Conservation (phyloP, 2,888 invertebrate species). For the Hydrotaea cyrtoneurina region DNA sequence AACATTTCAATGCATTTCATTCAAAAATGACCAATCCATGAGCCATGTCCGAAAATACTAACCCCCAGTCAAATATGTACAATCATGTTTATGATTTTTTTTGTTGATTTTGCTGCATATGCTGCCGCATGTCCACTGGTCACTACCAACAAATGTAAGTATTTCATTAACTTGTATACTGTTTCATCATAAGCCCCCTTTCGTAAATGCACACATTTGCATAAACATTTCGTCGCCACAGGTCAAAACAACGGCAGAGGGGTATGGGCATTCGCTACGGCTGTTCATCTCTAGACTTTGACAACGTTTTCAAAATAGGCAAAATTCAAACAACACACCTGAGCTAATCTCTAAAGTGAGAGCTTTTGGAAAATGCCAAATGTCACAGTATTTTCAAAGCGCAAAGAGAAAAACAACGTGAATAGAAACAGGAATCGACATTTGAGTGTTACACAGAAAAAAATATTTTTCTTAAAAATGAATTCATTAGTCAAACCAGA, state of each 20-base stretch:
- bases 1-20: no score
- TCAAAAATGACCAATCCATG: background rate
- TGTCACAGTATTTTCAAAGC: constrained; percentile 16
- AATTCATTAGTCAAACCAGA: no score
- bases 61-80: no score
- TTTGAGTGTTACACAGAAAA: no score
- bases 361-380: constrained; percentile 43
- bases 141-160: constrained; percentile 31
- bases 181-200: background rate
- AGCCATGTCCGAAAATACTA: background rate
- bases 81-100: background rate
- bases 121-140: constrained; percentile 19
- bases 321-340: constrained; percentile 12
- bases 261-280: background rate
- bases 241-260: background rate
- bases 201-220: background rate
- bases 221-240: background rate
- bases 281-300: background rate
- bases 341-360: constrained; percentile 24
- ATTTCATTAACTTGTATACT: constrained; percentile 48
- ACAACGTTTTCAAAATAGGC: background rate
- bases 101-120: background rate
- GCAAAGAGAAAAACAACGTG: constrained; percentile 5
- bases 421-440: no score
- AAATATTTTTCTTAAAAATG: no score